A percentile compares a stretch with the other conserved stretches of the same genome.
phyloP scores from a whole-genome alignment of 92 coral and sea anemone species.

The Bergia puertoricense region DNA sequence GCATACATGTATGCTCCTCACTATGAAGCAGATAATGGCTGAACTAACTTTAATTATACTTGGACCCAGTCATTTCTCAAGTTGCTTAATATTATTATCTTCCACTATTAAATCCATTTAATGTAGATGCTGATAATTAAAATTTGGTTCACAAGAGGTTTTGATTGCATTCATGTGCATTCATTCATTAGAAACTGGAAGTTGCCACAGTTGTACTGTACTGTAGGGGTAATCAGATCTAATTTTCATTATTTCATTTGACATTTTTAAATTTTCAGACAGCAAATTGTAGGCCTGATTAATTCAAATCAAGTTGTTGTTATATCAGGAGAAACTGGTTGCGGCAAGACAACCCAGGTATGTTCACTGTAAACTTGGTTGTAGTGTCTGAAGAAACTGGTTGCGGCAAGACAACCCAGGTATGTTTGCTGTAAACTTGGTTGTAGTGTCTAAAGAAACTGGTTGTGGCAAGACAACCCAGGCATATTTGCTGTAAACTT shows the following conservation, averaged over 20 bases:
- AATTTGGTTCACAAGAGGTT: neutral
- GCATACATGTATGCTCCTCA: neutral
- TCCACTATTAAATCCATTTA: too few species aligned
- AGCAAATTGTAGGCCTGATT: conserved; percentile 64
- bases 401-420: too few species aligned
- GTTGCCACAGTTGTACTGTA: neutral
- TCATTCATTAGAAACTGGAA: neutral
- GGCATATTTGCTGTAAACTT: too few species aligned
- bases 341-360: conserved; percentile 26
- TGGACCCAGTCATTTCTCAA: too few species aligned
- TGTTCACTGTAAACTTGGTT: too few species aligned
- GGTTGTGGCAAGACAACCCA: conserved; percentile 91
- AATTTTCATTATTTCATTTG: neutral
- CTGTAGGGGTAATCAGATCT: neutral
- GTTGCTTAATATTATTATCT: too few species aligned
- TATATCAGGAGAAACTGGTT: conserved; percentile 92
- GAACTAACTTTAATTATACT: too few species aligned
- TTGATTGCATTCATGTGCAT: neutral
- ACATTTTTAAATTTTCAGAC: conserved; percentile 31
- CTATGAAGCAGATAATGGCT: neutral
- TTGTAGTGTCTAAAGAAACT: conserved; percentile 88
- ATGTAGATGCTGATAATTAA: too few species aligned
- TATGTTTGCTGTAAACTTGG: too few species aligned
- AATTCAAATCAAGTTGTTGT: conserved; percentile 78
- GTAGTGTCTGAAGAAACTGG: too few species aligned